Evolutionary conservation across 2,888 invertebrate species (phyloP), one percentile per base, ranked within the genome.

Genomic region (Archips xylosteana): DNA sequence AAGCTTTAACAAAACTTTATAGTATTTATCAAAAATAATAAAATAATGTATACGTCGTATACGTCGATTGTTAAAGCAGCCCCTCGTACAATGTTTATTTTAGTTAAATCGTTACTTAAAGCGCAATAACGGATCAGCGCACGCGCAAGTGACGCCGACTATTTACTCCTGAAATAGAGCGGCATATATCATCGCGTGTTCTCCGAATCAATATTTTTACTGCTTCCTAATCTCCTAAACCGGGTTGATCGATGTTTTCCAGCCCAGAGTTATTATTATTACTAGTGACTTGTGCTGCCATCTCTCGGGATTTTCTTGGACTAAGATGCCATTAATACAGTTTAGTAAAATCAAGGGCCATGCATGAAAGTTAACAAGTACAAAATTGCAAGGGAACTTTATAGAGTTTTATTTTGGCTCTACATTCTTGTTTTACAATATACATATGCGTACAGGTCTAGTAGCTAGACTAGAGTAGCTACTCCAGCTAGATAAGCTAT

Each of bases 111-210:
- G 68, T 69, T 59, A 59, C 64, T 63, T 32, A 68, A 47, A 59
- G 59, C 68, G 68, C 63, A 68, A 72, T 70, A 70, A 68, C 59
- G 39, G 36, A 8, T 9, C 57, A 5, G 57, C 57, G 32, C 57
- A 57, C 57, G 57, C 57, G 57, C 57, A 57, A 3, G 3, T 32
- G 49, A 8, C 34, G 68, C 68, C 49, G 49, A 63, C 54, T 23
- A 49, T 64, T 63, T 47, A 32, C 47, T 68, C 73, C 61, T 36
- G 68, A 73, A 73, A 73, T 73, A 73, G 63, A 47, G 3, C 61
- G 9, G 49, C 71, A 12, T 72, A 61, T 34, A 57, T 42, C 70
- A 10, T 63, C 51, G n/a, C 42, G 54, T 15, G 60, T 59, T 60
- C 49, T 39, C 23, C 32, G 65, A 42, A 66, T 71, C 32, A 60